Base-by-base conservation (phyloP, 2,888 invertebrate species). In the Habrosyne pyritoides region DNA sequence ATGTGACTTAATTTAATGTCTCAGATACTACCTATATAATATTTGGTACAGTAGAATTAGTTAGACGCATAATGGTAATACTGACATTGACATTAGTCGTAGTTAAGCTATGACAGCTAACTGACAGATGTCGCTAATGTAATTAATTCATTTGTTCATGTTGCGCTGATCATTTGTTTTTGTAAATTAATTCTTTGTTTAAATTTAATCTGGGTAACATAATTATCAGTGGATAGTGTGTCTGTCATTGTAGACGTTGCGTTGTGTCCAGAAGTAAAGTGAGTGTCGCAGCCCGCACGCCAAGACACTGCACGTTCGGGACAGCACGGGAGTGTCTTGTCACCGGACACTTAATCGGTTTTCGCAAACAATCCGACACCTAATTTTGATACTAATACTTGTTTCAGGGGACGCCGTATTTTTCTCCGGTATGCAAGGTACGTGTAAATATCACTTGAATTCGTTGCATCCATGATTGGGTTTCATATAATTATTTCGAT, bases 391-490 rank as follows among this genome's bases (percentile, higher is more conserved):
- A 74, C 75, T 76, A 18, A 42, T 18, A 42, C 18, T 85, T 87
- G 85, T 92, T 88, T 55, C 94, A 94, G 87, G 93, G 94, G 95
- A 94, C 93, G 92, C 94, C 55, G 93, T 94, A 59, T 86, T 94
- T 72, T 94, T 94, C 79, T 91, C 94, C 70, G 94, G 94, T 64
- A 93, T 94, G 86, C 94, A 94, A 87, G 94, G 94, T 94, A 80
- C 84, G 93, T 81, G 54, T 48, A 46, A 18, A 18, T 42, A 33
- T n/a, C 5, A n/a, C 30, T 14, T 1, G 7, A 42, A 7, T 1
- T 42, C 36, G 8, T 42, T 42, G 42, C 42, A 8, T 18, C 42
- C 8, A 42, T 18, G 42, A 18, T 42, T 42, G 42, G 8, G 14
- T 42, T n/a, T 42, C 18, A n/a, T n/a, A 33, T n/a, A n/a, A n/a